phyloP scores from a whole-genome alignment of 2,113 vertebrate species.

The Coryphaenoides rupestris region DNA sequence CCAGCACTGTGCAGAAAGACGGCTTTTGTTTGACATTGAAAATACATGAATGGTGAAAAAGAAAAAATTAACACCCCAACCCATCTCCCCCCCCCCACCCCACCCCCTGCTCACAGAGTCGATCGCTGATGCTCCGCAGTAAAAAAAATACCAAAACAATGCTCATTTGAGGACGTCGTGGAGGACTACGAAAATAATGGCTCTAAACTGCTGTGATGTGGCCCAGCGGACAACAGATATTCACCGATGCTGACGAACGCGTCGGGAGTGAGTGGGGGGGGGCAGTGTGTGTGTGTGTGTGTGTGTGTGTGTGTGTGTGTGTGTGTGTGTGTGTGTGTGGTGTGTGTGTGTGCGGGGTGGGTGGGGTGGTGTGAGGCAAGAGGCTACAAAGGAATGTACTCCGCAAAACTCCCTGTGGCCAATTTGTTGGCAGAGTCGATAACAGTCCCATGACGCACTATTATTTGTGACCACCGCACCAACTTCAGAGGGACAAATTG shows the following conservation, averaged over 20 bases:
- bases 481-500: slow-evolving; percentile 85
- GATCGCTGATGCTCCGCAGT: slow-evolving; percentile 19
- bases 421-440: too few relatives aligned
- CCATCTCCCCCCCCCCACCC: too few relatives aligned
- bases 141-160: slow-evolving; percentile 49
- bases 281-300: too few relatives aligned
- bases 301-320: too few relatives aligned
- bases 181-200: slow-evolving; percentile 4
- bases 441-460: slow-evolving; percentile 88
- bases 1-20: slow-evolving; percentile 20
- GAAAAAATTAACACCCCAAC: too few relatives aligned
- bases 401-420: slow-evolving; percentile 73
- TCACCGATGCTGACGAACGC: slow-evolving; percentile 81
- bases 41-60: slow-evolving; percentile 61
- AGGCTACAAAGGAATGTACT: slow-evolving; percentile 81
- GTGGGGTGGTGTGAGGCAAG: too few relatives aligned
- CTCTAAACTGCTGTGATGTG: slow-evolving; percentile 50
- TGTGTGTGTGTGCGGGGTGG: slow-evolving; percentile 70
- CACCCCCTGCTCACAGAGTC: slow-evolving; percentile 21
- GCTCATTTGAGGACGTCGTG: slow-evolving; percentile 71
- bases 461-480: slow-evolving; percentile 85
- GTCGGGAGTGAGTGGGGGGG: slow-evolving; percentile 62
- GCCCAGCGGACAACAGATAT: slow-evolving; percentile 78
- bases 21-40: slow-evolving; percentile 74
- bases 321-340: too few relatives aligned